Evolutionary conservation across 2,113 vertebrate species (phyloP), one percentile per base, ranked within the genome.

Genomic region (Zonotrichia leucophrys): DNA sequence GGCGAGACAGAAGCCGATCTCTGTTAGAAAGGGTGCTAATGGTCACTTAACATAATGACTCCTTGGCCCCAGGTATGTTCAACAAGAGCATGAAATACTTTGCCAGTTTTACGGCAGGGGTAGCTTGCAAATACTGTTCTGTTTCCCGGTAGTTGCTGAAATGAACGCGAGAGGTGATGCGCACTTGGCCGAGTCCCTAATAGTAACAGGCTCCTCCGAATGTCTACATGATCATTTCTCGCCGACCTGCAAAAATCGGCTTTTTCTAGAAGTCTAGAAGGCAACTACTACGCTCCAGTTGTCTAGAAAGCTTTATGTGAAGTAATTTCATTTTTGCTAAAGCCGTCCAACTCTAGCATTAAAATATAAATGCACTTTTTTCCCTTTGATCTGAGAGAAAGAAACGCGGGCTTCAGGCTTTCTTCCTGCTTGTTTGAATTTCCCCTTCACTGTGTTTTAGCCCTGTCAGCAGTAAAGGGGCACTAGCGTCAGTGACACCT

Each of bases 1-100:
- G 44, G 31, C 1, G 10, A 20, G 33, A 24, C n/a, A 52, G 22
- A 83, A 74, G 21, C 24, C 7, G 7, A 17, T 15, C 41, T 59
- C 60, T 24, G 20, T 41, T 89, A 42, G 18, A 58, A 41, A 89
- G 88, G 87, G 75, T 28, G 92, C n/a, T 92, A 95, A 94, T 79
- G 68, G 50, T 39, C 90, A 27, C 64, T 87, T 85, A 90, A 70
- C 79, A 37, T 90, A 87, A 95, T 91, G 89, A 94, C 37, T 94
- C 42, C 33, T 20, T 12, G 44, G 72, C 39, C 72, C 21, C 67
- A 16, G 3, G 8, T 33, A 42, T 11, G 7, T 28, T 62, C 37
- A 23, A 23, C 49, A 67, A 77, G 53, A 24, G 14, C 28, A 8
- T 3, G 25, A 35, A 85, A 55, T 9, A 39, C 16, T 30, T 81